Evolutionary conservation across 2,113 vertebrate species (phyloP), one percentile per base, ranked within the genome.

Genomic region (Tinamus guttatus): DNA sequence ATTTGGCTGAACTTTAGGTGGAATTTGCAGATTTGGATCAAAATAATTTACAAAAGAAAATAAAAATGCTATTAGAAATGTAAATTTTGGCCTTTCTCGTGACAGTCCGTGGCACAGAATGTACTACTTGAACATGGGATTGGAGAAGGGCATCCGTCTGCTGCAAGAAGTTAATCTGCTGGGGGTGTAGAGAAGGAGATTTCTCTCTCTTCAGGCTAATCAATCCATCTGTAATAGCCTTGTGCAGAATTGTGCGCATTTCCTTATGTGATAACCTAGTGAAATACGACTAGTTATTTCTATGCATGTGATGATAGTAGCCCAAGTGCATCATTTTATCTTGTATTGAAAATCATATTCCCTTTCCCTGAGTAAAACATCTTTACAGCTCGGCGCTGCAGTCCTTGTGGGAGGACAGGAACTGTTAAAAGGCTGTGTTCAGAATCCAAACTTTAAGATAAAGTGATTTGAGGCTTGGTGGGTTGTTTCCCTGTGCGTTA

Each of bases 401-500:
- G 32, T 51, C 49, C 87, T 84, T 73, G 63, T 68, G 49, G 21
- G n/a, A 78, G 49, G 51, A 28, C 60, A 80, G 51, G 70, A 75
- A 82, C 25, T 87, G 27, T 13, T 89, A 52, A 89, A 75, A 51
- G 38, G 25, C 49, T 85, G 22, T 40, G 10, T 86, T 86, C 62
- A 92, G 45, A 85, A 87, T 79, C 17, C 51, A 82, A 78, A 87
- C 34, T 93, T 91, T 22, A 94, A 76, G 36, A 24, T 70, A 47
- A 80, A 92, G 40, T 34, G 20, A 58, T 78, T 68, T 59, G 79
- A 63, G 76, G 4, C 65, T 84, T 87, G 93, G 84, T 52, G 74
- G 32, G 41, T 79, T 96, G 94, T 81, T 95, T 54, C 87, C 86
- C 20, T 92, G 51, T 71, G 89, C 70, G 74, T 69, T 71, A 49